phyloP scores from a whole-genome alignment of 2,797 vertebrate species.

The Poeciliopsis turneri region DNA sequence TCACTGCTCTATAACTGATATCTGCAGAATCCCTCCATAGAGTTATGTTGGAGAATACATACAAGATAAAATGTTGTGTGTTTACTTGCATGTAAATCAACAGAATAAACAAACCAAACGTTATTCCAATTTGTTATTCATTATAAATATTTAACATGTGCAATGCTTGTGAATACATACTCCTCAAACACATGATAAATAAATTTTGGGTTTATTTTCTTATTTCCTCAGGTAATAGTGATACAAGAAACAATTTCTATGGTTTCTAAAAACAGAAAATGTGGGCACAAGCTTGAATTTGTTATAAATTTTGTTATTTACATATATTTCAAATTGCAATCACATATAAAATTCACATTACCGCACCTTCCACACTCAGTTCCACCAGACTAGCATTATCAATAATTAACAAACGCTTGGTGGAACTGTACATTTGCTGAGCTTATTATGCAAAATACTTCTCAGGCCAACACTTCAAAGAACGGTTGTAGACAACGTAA shows the following conservation, averaged over 20 bases:
- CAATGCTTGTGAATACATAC: neutral
- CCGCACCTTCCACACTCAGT: too few species aligned
- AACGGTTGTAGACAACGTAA: too few species aligned
- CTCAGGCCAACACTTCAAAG: too few species aligned
- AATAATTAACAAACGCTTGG: too few species aligned
- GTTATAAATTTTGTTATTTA: neutral
- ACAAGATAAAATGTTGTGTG: neutral
- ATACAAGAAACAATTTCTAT: neutral
- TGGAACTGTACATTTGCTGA: too few species aligned
- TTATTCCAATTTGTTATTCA: neutral
- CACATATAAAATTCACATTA: neutral
- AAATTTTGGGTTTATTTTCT: neutral
- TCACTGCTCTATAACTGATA: slow-evolving; percentile 38
- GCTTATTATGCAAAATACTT: too few species aligned
- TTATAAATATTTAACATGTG: neutral
- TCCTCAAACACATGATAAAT: neutral
- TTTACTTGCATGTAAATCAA: neutral
- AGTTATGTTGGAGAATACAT: slow-evolving; percentile 17
- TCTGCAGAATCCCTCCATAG: slow-evolving; percentile 22
- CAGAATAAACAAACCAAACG: neutral
- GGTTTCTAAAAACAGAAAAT: neutral
- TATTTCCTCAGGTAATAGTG: neutral
- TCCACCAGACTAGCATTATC: too few species aligned
- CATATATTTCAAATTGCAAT: neutral
- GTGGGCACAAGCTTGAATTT: neutral